Base-by-base conservation (phyloP, 2,797 vertebrate genomes). In the Rhynchotus rufescens region DNA sequence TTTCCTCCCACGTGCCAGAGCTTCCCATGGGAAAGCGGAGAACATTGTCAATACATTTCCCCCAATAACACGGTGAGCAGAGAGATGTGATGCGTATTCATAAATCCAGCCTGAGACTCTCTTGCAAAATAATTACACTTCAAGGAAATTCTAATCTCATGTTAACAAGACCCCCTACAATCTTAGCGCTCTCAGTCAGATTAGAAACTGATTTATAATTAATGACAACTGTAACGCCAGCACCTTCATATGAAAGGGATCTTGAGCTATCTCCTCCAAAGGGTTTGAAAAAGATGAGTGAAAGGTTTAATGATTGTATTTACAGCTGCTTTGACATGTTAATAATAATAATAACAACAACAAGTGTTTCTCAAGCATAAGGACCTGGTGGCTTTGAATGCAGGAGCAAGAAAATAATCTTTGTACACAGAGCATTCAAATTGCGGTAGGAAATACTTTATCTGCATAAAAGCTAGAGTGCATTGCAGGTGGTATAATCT, bases 191-290 rank as follows among this genome's bases (percentile, higher is more conserved):
- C 96, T 96, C 91, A 91, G 93, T 95, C 94, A 88, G 95, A 94
- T 97, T 97, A 96, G 80, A 92, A 96, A 89, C 93, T 97, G 95
- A 96, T 97, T 94, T 96, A 96, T 97, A 97, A 95, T 97, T 97
- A 97, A 96, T 96, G 96, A 94, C 92, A 80, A 89, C 86, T 76
- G 62, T 88, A 95, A 96, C 84, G 81, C 84, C 78, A 64, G 86
- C 92, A 66, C 73, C 71, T 90, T 87, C 86, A 82, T 73, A 69
- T 86, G 84, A 93, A 90, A 93, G 85, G 88, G 56, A 89, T 93
- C 54, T 60, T 89, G 52, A 60, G 83, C 71, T 60, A 15, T 49
- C 72, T 91, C 28, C 60, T 84, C 69, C 38, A 59, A 85, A 89
- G 23, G 10, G 12, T 45, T 45, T 76, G 21, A 30, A 23, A 66